These are phyloP conservation scores for Thalpophila matura DNA, from an alignment of 2,888 invertebrate genomes.

Conservation along the genomic window DNA sequence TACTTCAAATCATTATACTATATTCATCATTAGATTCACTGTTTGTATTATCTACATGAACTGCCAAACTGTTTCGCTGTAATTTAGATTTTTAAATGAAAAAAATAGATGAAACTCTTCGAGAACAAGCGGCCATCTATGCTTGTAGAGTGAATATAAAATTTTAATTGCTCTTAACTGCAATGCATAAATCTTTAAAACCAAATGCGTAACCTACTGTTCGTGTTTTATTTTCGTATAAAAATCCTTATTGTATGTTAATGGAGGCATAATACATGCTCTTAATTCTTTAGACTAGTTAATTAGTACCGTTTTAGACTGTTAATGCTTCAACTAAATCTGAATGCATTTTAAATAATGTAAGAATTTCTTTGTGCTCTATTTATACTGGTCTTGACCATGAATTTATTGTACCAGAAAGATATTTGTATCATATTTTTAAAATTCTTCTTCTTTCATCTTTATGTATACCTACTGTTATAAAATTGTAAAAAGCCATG, in stretches of 20 bases:
- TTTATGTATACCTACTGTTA: too few relatives aligned
- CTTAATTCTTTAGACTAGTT: background rate
- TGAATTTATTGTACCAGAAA: too few relatives aligned
- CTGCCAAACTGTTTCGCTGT: too few relatives aligned
- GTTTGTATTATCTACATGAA: background rate
- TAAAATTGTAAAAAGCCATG: too few relatives aligned
- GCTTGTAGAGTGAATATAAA: background rate
- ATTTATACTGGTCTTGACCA: too few relatives aligned
- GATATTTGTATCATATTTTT: too few relatives aligned
- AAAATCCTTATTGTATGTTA: slow-evolving; percentile 8
- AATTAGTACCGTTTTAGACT: slow-evolving; percentile 19
- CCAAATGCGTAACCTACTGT: background rate
- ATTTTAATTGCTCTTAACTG: slow-evolving; percentile 19
- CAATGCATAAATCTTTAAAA: slow-evolving; percentile 1
- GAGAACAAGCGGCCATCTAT: background rate
- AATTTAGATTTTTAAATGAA: too few relatives aligned
- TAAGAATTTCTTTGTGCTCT: too few relatives aligned
- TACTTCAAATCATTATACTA: too few relatives aligned
- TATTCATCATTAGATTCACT: too few relatives aligned
- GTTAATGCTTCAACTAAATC: background rate
- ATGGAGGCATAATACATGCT: background rate
- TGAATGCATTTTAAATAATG: background rate
- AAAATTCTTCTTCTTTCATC: too few relatives aligned
- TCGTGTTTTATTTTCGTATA: background rate
- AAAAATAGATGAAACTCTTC: background rate